These are phyloP conservation scores for Manis javanica DNA, from an alignment of 2,797 vertebrate species.

Conservation along the genomic window DNA sequence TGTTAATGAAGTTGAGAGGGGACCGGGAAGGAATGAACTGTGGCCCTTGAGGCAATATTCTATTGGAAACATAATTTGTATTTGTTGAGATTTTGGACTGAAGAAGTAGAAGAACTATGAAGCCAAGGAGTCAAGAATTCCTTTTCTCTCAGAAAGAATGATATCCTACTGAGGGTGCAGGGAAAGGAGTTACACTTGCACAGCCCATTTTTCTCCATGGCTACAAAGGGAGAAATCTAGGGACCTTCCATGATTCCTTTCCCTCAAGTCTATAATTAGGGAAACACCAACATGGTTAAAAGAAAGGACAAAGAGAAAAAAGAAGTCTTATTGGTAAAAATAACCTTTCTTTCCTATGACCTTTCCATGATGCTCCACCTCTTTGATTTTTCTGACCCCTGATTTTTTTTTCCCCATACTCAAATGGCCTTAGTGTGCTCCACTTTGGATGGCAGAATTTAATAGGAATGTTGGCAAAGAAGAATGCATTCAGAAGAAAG, in stretches of 20 bases:
- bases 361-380: not conserved
- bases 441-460: conserved; percentile 38
- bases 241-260: not conserved
- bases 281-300: not conserved
- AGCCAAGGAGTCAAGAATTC: not conserved
- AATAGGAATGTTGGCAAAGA: not conserved
- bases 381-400: not conserved
- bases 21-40: not conserved
- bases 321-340: not conserved
- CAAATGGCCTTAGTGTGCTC: not conserved
- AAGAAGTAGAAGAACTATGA: not conserved
- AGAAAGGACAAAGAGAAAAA: not conserved
- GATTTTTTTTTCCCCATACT: not conserved
- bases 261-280: not conserved
- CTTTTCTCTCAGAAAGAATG: not conserved
- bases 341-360: not conserved
- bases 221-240: not conserved
- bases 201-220: not conserved
- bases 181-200: not conserved
- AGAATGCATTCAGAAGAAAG: not conserved
- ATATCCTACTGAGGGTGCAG: not conserved
- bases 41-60: not conserved
- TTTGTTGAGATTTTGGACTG: not conserved
- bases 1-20: not conserved
- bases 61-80: conserved; percentile 3